Evolutionary conservation across 1,140 invertebrate species (phyloP), one percentile per base, ranked within the genome.

Genomic region (Eciton burchellii): DNA sequence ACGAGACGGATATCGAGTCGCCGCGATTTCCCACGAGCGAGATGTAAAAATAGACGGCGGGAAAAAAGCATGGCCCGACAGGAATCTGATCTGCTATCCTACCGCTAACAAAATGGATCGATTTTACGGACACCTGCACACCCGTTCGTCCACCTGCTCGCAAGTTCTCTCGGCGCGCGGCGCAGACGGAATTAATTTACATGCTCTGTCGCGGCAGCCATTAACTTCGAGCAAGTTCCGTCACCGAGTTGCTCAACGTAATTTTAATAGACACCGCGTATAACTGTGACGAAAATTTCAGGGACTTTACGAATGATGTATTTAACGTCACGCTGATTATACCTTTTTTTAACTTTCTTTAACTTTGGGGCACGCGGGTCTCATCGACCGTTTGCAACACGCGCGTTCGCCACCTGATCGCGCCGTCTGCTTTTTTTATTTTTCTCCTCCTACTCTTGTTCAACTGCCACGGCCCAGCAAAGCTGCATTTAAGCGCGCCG

Each of bases 11-110:
- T 62, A 35, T 24, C 45, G 54, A 73, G 16, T 81, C 54, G 24
- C 5, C 21, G 24, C 57, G 77, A 81, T 81, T 73, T 81, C 45
- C 77, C 54, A 57, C 26, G 56, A 56, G 35, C 49, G 12, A 76
- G 56, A 66, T 65, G 41, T 49, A 43, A 83, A 79, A 79, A 59
- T 65, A 54, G n/a, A 63, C n/a, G 35, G 45, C 21, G 29, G n/a
- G 45, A 52, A 71, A 82, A 29, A 9, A 29, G 8, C 35, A 19
- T 54, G n/a, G 43, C n/a, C 1, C 12, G 29, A 19, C n/a, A 63
- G 14, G 29, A 84, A 85, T 35, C 56, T 45, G 8, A 24, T 54
- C 24, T 47, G 19, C 35, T 49, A 43, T 24, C 26, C 26, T 21
- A 16, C 45, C 6, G 12, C 43, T 60, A 54, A 47, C 47, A 12